phyloP scores from a whole-genome alignment of 1,140 invertebrate genomes.

The Drepana arcuata region DNA sequence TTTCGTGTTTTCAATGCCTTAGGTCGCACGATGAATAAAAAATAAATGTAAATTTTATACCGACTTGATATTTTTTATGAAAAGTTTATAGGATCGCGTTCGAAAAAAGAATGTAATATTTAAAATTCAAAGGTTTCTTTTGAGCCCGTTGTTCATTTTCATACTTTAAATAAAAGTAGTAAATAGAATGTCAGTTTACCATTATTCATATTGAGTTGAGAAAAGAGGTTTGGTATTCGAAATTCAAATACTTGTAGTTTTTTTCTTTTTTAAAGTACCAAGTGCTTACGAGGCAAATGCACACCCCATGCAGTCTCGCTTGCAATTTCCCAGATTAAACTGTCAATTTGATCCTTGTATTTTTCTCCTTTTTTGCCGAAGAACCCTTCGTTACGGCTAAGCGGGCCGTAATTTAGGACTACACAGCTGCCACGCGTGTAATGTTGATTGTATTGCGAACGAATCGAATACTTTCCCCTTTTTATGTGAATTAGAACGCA shows the following conservation, averaged over 20 bases:
- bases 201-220: background rate
- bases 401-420: constrained; percentile 49
- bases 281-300: too few relatives aligned
- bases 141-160: too few relatives aligned
- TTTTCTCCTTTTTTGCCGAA: constrained; percentile 21
- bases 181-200: background rate
- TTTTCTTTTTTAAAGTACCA: constrained; percentile 1
- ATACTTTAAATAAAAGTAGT: background rate
- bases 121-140: too few relatives aligned
- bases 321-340: constrained; percentile 51
- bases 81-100: too few relatives aligned
- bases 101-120: too few relatives aligned
- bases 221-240: background rate
- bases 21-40: too few relatives aligned
- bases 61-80: too few relatives aligned
- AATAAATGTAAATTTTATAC: too few relatives aligned
- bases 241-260: background rate
- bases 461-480: constrained; percentile 39
- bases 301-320: constrained; percentile 21
- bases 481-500: constrained; percentile 28
- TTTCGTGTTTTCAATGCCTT: too few relatives aligned
- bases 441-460: constrained; percentile 58
- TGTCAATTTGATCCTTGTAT: constrained; percentile 43
- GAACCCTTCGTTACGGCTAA: constrained; percentile 41
- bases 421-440: constrained; percentile 48